Base-by-base conservation (phyloP, 2,888 invertebrate species). In the Drosophila gaucha region DNA sequence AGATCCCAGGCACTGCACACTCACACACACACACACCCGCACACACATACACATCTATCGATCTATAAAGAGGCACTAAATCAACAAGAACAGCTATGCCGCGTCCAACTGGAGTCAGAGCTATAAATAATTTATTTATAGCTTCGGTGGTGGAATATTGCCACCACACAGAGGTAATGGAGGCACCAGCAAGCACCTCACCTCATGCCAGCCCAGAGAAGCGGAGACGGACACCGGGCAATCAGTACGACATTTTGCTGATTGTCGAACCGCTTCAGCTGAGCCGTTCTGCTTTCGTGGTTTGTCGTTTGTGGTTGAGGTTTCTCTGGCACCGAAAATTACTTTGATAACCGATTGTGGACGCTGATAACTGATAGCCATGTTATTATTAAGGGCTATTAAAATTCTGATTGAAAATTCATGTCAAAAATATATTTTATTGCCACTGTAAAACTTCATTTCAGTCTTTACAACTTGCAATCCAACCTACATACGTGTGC, bases 351-450 rank as follows among this genome's bases (percentile, higher is more conserved):
- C 68, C 74, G 85, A 86, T 87, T 88, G 73, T 87, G 73, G 62
- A 71, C 71, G 69, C 69, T 88, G 89, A 85, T 84, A 84, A 70
- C 78, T 87, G 87, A 90, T 90, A 90, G 90, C 80, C 85, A 88
- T 90, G 89, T 88, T 89, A 89, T 90, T 89, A 90, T 90, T 89
- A 88, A 89, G 84, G 85, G 87, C 82, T 86, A 90, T 90, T 91
- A 91, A 90, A 90, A 90, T 91, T 91, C 90, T 91, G 90, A 91
- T 91, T 91, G 91, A 91, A 91, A 91, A 90, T 89, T 87, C 83
- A 78, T 90, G 90, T 90, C 90, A 90, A 90, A 90, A 88, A 85
- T 84, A 88, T 89, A 78, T 87, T 90, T 90, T 90, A 90, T 89
- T 74, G 66, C 57, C 58, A 51, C 80, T 80, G 72, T 87, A 87